Evolutionary conservation across 2,113 vertebrate species (phyloP), one percentile per base, ranked within the genome.

Genomic region (Erythrocebus patas): DNA sequence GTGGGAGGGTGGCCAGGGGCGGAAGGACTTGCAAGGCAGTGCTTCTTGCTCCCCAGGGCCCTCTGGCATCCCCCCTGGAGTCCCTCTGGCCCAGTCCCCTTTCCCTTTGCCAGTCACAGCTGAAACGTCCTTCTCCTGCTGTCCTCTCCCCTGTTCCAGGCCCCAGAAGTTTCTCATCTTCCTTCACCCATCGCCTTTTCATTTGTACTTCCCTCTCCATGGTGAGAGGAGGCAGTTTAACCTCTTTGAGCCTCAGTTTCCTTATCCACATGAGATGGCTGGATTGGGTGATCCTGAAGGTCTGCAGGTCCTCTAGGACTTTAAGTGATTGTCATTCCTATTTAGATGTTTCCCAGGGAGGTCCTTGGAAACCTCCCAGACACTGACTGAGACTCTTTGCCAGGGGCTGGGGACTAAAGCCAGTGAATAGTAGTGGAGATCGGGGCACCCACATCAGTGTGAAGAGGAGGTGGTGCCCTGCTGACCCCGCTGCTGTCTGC

Each of bases 401-500:
- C 17, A 50, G n/a, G 64, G 35, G n/a, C 11, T 45, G 45, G 80
- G 48, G 48, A n/a, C 8, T 35, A 45, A 52, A 48, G 64, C 81
- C 3, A 0, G 23, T 8, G 18, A 35, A 18, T 20, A 64, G 22
- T 30, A 48, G 10, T 30, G 16, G 75, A 73, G 50, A 12, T 13
- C 59, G 8, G 76, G 55, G 32, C 2, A 9, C 25, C 18, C 25
- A 32, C 8, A 2, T 8, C 38, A 12, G 57, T 16, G 48, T 79
- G 22, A 45, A 66, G 45, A 4, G 45, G 43, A 35, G 32, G 1
- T 0, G 1, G n/a, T 30, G 13, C 30, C 61, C 76, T 1, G 0
- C 91, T 97, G 86, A 97, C n/a, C 5, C 76, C 0, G 0, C 91
- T 45, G 61, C 89, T n/a, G 13, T 97, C 98, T 96, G 78, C 98